Evolutionary conservation across 2,888 invertebrate genomes (phyloP), one percentile per base, ranked within the genome.

Genomic region (Spicauda simplicius): DNA sequence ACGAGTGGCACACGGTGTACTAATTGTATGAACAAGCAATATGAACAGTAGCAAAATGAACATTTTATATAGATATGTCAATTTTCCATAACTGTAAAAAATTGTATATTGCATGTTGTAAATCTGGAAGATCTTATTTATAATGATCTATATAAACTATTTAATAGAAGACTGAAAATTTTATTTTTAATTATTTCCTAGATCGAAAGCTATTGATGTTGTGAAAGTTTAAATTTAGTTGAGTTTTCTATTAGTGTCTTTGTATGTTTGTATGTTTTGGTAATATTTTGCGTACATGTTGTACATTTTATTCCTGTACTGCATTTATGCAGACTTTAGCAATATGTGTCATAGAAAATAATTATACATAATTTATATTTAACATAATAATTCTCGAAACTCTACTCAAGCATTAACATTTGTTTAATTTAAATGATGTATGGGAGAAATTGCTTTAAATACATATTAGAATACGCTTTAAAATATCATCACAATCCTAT

Each of bases 131-230:
- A 88, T 90, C 85, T 88, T 80, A 86, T 81, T 78, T 84, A 77
- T 80, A 80, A 80, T 74, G 77, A 86, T 88, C 84, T 87, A 84
- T 76, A 68, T 80, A 79, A 82, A 87, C 86, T 88, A 85, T 86
- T 84, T 86, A 85, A 90, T 90, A 88, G 90, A 91, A 91, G 91
- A 91, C 91, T 91, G 91, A 91, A 81, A 84, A 81, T 83, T 82
- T 87, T 84, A 83, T 85, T 87, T 86, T 82, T 78, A 82, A 86
- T 89, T 82, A 82, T 85, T 85, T 86, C 81, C 76, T 83, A 81
- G 76, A 75, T 75, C 75, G 71, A 79, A 66, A 77, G 73, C 74
- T 78, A 77, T 80, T 76, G 68, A 77, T 74, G 74, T 81, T 80
- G 77, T 77, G 78, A 76, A 73, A 16, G 71, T 76, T 48, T 48